Percentiles rank a stretch among this genome's conserved stretches.
Conservation (phyloP, 1,140 invertebrate genomes). For the Drosophila oshimai region DNA sequence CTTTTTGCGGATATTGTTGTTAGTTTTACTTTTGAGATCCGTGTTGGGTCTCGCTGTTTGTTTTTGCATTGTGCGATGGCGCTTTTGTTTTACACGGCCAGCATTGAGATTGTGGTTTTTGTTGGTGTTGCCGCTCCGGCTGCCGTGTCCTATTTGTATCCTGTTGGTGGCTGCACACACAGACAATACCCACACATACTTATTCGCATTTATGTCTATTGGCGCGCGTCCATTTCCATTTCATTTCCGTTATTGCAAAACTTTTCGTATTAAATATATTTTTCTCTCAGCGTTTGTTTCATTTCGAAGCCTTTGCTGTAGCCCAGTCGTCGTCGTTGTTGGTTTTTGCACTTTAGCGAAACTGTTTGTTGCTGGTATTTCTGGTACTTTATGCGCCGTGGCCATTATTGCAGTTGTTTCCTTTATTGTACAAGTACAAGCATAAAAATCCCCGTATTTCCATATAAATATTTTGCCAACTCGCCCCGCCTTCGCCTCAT, state of each 20-base stretch:
- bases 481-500: constrained; percentile 40
- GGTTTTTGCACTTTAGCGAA: constrained; percentile 74
- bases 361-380: constrained; percentile 75
- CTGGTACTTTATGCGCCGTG: constrained; percentile 69
- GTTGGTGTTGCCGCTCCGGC: constrained; percentile 21
- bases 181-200: constrained; percentile 6
- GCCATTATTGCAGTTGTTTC: constrained; percentile 80
- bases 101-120: constrained; percentile 59
- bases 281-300: constrained; percentile 68
- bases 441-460: constrained; percentile 73
- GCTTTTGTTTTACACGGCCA: constrained; percentile 69
- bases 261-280: constrained; percentile 81
- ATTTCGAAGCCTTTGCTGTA: constrained; percentile 61
- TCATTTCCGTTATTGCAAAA: constrained; percentile 81
- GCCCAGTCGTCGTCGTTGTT: constrained; percentile 12
- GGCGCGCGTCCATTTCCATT: constrained; percentile 80
- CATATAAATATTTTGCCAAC: constrained; percentile 53
- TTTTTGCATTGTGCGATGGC: constrained; percentile 62
- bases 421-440: constrained; percentile 62
- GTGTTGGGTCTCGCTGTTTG: constrained; percentile 35
- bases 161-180: constrained; percentile 36
- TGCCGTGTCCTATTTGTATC: constrained; percentile 79
- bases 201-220: constrained; percentile 78
- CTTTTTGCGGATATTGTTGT: constrained; percentile 80
- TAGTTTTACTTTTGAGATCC: constrained; percentile 72